A percentile compares a stretch with the other conserved stretches of the same genome.
phyloP scores from a whole-genome alignment of 2,888 invertebrate species.

The Pachycephus smyrnensis region DNA sequence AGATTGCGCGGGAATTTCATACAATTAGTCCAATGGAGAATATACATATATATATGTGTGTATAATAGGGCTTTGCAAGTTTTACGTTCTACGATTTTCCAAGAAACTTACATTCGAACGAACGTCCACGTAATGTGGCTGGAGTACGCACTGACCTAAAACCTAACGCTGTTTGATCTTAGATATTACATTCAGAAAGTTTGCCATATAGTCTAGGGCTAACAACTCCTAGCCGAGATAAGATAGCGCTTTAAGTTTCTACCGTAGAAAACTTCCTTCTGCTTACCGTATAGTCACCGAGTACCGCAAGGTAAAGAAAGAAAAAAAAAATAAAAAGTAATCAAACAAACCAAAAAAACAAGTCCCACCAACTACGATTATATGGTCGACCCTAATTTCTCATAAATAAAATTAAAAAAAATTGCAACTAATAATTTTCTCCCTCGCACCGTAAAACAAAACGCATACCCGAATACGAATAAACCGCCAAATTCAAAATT shows the following conservation, averaged over 20 bases:
- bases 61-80: not conserved
- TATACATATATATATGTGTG: not conserved
- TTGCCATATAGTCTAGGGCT: not conserved
- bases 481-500: not conserved
- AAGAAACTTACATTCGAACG: not conserved
- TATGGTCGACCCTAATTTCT: no score
- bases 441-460: no score
- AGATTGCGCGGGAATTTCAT: not conserved
- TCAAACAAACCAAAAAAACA: not conserved
- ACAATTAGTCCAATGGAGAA: not conserved
- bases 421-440: constrained; percentile 8
- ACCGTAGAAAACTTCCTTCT: not conserved
- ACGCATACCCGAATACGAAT: no score
- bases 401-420: constrained; percentile 10
- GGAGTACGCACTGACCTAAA: not conserved
- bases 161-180: not conserved
- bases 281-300: not conserved
- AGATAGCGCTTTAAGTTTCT: not conserved
- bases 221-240: not conserved
- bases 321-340: constrained; percentile 16
- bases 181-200: not conserved
- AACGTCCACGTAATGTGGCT: not conserved
- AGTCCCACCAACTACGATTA: not conserved
- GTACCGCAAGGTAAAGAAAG: constrained; percentile 16
- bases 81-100: not conserved